Percentiles rank a stretch among this genome's conserved stretches.
Evolutionary conservation across 2,888 invertebrate genomes (phyloP).

Genomic region (Drosophila mercatorum): DNA sequence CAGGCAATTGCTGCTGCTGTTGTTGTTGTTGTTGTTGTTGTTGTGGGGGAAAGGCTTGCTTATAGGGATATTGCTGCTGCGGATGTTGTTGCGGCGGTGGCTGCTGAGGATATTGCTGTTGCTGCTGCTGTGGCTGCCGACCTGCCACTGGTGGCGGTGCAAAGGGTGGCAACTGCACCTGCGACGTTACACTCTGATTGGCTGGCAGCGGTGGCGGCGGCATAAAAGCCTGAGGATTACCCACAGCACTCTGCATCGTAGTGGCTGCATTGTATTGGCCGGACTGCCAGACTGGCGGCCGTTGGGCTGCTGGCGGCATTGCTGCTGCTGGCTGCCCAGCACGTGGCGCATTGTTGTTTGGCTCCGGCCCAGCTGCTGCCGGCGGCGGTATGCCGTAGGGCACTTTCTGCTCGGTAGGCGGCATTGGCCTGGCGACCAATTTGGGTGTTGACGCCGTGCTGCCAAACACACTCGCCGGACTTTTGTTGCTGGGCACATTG

Average conservation of each 20-base stretch:
- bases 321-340: conserved; percentile 17
- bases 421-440: conserved; percentile 11
- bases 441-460: conserved; percentile 1
- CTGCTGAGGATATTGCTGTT: conserved; percentile 46
- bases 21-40: conserved; percentile 18
- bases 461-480: conserved; percentile 57
- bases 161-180: conserved; percentile 38
- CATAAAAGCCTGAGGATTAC: background rate
- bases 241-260: background rate
- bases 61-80: conserved; percentile 49
- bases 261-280: background rate
- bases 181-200: conserved; percentile 28
- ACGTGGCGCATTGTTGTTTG: conserved; percentile 56
- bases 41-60: conserved; percentile 42
- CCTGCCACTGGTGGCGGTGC: conserved; percentile 31
- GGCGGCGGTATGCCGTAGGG: conserved; percentile 32
- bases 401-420: conserved; percentile 10
- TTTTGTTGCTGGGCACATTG: conserved; percentile 30
- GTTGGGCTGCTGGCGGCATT: background rate
- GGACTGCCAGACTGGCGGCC: background rate
- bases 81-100: conserved; percentile 69
- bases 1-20: conserved; percentile 45
- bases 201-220: conserved; percentile 12
- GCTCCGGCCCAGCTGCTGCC: conserved; percentile 28
- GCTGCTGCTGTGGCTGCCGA: conserved; percentile 33